Base-by-base conservation (phyloP, 2,888 invertebrate genomes). In the Crocallis elinguaria region DNA sequence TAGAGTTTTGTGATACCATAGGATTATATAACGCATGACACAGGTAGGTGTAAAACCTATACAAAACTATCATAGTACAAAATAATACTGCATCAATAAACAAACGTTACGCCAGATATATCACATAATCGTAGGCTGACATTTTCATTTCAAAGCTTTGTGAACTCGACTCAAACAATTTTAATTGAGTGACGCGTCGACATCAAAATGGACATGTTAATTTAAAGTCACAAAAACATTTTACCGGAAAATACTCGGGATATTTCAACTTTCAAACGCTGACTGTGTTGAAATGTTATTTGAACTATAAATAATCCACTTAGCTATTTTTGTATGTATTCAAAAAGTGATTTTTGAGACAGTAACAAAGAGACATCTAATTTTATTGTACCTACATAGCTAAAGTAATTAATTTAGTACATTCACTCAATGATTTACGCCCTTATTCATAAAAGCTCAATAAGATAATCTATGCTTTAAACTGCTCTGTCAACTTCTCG, bases 71-170 rank as follows among this genome's bases (percentile, higher is more conserved):
- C 36, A n/a, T 19, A n/a, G n/a, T n/a, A n/a, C n/a, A n/a, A n/a
- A n/a, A 2, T 19, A 1, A 8, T 16, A 33, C 9, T 8, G 16
- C 3, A 35, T 9, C n/a, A 23, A 14, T n/a, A 30, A 45, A 30
- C 12, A 41, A 33, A 41, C 32, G 21, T 21, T 21, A 16, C 23
- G 35, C 14, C 23, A 17, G 12, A 32, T 46, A 25, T 29, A 25
- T n/a, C 13, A 51, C 12, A 33, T 46, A 46, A 48, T 48, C 36
- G 53, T 37, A 43, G 30, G 30, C 32, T 55, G 53, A 49, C 57
- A 53, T 62, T 62, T 59, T 62, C 35, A 64, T 57, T 60, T 62
- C 54, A 57, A 56, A 57, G 60, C 62, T 57, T 59, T 59, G 52
- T 54, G 43, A 36, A 60, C 51, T 45, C 33, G 7, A 33, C 49